phyloP scores from a whole-genome alignment of 2,113 vertebrate species.

The Lepus americanus region DNA sequence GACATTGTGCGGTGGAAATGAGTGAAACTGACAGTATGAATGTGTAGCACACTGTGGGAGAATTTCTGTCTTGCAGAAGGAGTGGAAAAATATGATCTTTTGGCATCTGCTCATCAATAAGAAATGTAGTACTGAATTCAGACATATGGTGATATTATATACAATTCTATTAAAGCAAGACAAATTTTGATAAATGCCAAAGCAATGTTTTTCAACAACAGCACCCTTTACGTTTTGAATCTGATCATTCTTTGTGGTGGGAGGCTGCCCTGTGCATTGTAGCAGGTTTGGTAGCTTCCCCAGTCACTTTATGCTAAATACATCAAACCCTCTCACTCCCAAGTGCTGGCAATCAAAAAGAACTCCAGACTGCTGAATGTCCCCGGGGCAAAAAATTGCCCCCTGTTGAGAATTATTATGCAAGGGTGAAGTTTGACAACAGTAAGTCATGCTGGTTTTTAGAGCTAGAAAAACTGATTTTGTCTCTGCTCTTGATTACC shows the following conservation, averaged over 20 bases:
- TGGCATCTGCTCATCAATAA: constrained; percentile 16
- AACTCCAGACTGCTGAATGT: background rate
- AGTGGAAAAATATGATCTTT: constrained; percentile 38
- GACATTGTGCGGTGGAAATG: constrained; percentile 44
- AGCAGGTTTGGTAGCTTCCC: background rate
- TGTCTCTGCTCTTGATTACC: background rate
- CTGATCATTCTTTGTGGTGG: background rate
- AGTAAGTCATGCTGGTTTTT: background rate
- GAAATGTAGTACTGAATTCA: constrained; percentile 14
- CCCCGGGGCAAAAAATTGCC: background rate
- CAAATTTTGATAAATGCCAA: constrained; percentile 2
- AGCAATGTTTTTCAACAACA: background rate
- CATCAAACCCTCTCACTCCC: background rate
- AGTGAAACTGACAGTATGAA: constrained; percentile 30
- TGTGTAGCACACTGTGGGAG: background rate
- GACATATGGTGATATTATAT: background rate
- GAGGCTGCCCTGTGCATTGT: background rate
- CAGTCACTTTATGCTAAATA: too few species aligned
- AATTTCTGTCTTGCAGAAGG: constrained; percentile 24
- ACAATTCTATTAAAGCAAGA: constrained; percentile 42
- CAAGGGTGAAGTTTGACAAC: background rate
- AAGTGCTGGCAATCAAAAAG: background rate
- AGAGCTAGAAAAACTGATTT: background rate
- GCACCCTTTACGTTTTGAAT: background rate
- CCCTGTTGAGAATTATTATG: background rate